Evolutionary conservation across 2,113 vertebrate genomes (phyloP), one percentile per base, ranked within the genome.

Genomic region (Oreotrochilus melanogaster): DNA sequence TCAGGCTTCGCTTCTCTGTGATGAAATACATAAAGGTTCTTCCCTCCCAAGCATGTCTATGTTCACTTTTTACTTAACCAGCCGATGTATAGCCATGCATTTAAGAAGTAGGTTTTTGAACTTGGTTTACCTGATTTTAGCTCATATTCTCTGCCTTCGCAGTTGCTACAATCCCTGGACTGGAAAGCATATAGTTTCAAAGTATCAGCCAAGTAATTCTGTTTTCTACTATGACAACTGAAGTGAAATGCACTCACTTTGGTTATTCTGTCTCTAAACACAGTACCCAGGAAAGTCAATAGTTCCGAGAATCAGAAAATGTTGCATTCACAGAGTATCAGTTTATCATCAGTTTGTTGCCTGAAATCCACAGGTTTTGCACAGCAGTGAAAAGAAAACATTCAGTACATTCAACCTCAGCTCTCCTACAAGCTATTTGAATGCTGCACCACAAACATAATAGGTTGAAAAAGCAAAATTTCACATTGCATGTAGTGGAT

Each of bases 381-480:
- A 82, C 76, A 74, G 53, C 33, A 56, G 13, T 3, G 1, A 78
- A 58, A 35, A 62, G 79, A 90, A 61, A 33, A n/a, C 1, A 7
- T 72, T 87, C 53, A 18, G 30, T 31, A 27, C 24, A 30, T 76
- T 95, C 61, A 91, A 18, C 14, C 24, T 84, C 60, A 89, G 14
- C 31, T 69, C 33, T 66, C 39, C 37, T 78, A 30, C 71, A 65
- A 78, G 60, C 25, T 86, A 10, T 94, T 86, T 84, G 78, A 30
- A 69, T 51, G 30, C 47, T 82, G 56, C 21, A 47, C 47, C 48
- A 64, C 56, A 94, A 92, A 69, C 13, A 69, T 56, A 87, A 53
- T 30, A 70, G 57, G 42, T 37, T 87, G 67, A 65, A 95, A 95
- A 97, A 81, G 86, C 89, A 56, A 91, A 82, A 76, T 89, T 96